Evolutionary conservation across 2,797 vertebrate species (phyloP).

Genomic region (Cuniculus paca): DNA sequence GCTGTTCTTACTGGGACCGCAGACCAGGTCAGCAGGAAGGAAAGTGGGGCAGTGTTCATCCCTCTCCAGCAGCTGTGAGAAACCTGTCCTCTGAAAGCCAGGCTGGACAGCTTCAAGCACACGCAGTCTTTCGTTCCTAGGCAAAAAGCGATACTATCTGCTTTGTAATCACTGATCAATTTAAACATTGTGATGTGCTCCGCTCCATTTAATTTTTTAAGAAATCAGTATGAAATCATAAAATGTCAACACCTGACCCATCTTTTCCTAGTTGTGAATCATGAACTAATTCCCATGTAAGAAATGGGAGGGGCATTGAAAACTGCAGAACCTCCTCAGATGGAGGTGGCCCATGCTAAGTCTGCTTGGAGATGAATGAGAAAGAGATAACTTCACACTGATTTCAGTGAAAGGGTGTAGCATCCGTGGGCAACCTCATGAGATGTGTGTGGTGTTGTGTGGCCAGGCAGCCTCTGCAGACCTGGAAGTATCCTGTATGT

Average conservation of each 20-base stretch:
- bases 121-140: not conserved
- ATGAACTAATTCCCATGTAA: not conserved
- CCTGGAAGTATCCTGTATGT: accelerated
- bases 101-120: not conserved
- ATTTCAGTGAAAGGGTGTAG: not conserved
- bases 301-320: not conserved
- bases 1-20: not conserved
- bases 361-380: not conserved
- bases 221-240: not conserved
- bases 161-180: not conserved
- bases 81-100: not conserved
- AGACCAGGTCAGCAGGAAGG: not conserved
- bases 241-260: not conserved
- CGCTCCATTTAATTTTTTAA: constrained; percentile 5
- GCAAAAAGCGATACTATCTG: not conserved
- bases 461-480: not conserved
- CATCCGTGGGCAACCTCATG: not conserved
- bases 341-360: not conserved
- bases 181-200: not conserved
- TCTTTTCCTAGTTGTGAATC: not conserved
- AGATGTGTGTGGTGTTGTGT: not conserved
- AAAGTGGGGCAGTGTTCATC: not conserved
- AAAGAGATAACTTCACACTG: not conserved
- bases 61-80: not conserved
- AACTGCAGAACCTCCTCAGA: not conserved